Evolutionary conservation across 1,140 invertebrate species (phyloP).

Genomic region (Papilio xuthus): DNA sequence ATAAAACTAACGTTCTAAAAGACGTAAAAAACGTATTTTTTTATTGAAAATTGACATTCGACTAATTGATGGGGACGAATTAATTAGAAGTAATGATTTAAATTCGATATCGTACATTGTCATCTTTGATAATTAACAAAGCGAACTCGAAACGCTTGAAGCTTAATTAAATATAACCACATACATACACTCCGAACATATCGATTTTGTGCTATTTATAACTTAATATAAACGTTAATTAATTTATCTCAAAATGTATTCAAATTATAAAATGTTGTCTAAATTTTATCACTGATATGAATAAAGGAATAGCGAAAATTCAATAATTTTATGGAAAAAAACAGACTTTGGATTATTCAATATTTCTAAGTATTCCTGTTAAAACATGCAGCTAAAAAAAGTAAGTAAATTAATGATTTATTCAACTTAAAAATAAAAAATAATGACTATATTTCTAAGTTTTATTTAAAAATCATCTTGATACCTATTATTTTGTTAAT

Average conservation of each 20-base stretch:
- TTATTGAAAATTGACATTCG: neutral
- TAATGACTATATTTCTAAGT: too few species aligned
- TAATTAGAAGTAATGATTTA: slow-evolving; percentile 36
- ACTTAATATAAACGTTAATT: neutral
- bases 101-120: slow-evolving; percentile 25
- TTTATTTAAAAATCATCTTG: neutral
- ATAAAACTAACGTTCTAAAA: too few species aligned
- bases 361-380: too few species aligned
- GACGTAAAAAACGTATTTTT: neutral
- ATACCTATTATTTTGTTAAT: neutral
- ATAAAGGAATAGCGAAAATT: too few species aligned
- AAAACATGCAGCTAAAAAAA: too few species aligned
- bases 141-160: slow-evolving; percentile 17
- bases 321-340: too few species aligned
- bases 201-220: neutral
- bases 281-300: too few species aligned
- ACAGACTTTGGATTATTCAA: too few species aligned
- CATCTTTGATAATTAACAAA: slow-evolving; percentile 34
- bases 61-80: slow-evolving; percentile 12
- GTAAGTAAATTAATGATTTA: too few species aligned
- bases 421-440: neutral
- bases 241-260: too few species aligned
- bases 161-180: slow-evolving; percentile 21
- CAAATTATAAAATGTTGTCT: too few species aligned
- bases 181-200: neutral